A percentile compares a stretch with the other conserved stretches of the same genome.
Evolutionary conservation across 2,888 invertebrate species (phyloP).

Genomic region (Aporophyla lueneburgensis): DNA sequence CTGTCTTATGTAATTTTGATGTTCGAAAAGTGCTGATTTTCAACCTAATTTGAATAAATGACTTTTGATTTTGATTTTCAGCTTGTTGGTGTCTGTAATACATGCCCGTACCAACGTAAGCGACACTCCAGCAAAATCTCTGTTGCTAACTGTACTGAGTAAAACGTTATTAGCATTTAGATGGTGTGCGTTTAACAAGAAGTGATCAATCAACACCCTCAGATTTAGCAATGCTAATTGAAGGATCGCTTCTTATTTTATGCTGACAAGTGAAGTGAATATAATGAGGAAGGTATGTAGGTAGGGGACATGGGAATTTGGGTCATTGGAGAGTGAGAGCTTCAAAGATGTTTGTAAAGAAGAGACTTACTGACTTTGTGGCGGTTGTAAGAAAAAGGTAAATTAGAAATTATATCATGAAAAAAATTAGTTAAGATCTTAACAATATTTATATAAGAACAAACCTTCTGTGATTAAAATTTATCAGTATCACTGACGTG

Average conservation of each 20-base stretch:
- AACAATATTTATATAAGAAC: too few relatives aligned
- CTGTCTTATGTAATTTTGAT: too few relatives aligned
- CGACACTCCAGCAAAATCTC: too few relatives aligned
- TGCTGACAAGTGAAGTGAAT: slow-evolving; percentile 21
- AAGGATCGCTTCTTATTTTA: slow-evolving; percentile 43
- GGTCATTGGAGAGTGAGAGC: not conserved
- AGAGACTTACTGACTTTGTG: not conserved
- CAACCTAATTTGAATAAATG: too few relatives aligned
- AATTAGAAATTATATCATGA: too few relatives aligned
- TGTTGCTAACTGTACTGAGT: slow-evolving; percentile 54
- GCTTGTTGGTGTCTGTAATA: too few relatives aligned
- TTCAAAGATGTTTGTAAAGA: slow-evolving; percentile 10
- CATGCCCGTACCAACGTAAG: too few relatives aligned
- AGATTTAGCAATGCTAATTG: slow-evolving; percentile 54
- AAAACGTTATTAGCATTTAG: slow-evolving; percentile 83
- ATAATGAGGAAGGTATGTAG: slow-evolving; percentile 1
- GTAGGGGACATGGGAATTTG: slow-evolving; percentile 4
- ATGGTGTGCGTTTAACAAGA: slow-evolving; percentile 78
- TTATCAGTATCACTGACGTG: too few relatives aligned
- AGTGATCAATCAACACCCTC: slow-evolving; percentile 79
- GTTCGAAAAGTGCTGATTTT: too few relatives aligned
- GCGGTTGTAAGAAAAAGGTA: not conserved
- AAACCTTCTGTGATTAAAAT: too few relatives aligned
- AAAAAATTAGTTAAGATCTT: too few relatives aligned
- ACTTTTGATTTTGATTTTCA: too few relatives aligned